Conservation (phyloP, 1,140 invertebrate species). For the Potamilus streckersoni region DNA sequence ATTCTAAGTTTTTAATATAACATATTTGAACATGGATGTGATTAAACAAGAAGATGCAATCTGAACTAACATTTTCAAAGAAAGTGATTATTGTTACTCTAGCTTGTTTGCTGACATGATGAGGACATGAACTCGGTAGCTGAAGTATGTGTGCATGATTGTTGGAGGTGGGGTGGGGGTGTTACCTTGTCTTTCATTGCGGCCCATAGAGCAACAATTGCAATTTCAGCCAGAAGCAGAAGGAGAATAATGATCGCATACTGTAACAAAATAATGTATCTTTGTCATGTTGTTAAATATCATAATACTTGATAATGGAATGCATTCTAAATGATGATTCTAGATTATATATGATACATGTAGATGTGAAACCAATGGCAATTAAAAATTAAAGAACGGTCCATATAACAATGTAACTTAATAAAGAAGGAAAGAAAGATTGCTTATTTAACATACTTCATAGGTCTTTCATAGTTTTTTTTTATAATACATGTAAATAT, state of each 20-base stretch:
- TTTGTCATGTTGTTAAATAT: constrained; percentile 8
- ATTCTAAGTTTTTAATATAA: too few species aligned
- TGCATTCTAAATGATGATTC: background rate
- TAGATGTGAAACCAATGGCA: background rate
- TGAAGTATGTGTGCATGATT: too few species aligned
- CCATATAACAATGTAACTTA: background rate
- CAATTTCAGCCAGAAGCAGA: constrained; percentile 26
- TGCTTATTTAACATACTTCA: too few species aligned
- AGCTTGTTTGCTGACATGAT: too few species aligned
- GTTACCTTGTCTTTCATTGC: constrained; percentile 35
- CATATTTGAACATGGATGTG: too few species aligned
- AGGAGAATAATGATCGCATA: constrained; percentile 34
- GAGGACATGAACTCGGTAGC: too few species aligned
- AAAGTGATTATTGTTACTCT: too few species aligned
- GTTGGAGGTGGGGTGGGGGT: background rate
- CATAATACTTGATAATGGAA: background rate
- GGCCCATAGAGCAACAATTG: constrained; percentile 25
- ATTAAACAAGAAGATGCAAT: too few species aligned
- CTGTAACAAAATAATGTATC: constrained; percentile 18
- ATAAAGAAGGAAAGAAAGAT: background rate
- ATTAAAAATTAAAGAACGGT: background rate
- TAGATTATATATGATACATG: background rate
- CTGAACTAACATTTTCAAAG: too few species aligned
- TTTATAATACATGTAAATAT: too few species aligned
- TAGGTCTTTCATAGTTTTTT: too few species aligned